Evolutionary conservation across 2,888 invertebrate genomes (phyloP), one percentile per base, ranked within the genome.

Genomic region (Cephonodes hylas): DNA sequence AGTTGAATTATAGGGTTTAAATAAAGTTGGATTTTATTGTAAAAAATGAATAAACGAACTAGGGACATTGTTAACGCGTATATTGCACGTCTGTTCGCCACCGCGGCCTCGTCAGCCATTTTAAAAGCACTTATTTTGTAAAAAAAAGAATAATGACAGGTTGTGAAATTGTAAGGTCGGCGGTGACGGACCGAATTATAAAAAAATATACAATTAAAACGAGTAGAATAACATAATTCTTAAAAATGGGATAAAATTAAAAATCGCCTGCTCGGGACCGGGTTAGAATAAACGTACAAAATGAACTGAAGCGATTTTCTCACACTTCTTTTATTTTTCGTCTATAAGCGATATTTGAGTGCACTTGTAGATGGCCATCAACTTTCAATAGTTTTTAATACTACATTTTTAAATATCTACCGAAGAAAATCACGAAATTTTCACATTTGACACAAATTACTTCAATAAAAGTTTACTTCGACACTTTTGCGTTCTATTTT

Each of bases 41-140:
- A 89, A 88, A 88, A 85, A 80, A 74, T 78, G 78, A 78, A 79
- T 76, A 87, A 90, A 91, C 91, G 91, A 91, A 91, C 83, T 91
- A 92, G 90, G 83, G 79, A 84, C 84, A 86, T 89, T 89, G 86
- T 88, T 89, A 88, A 89, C 76, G 70, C 77, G 75, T 87, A 84
- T 79, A 75, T 70, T 67, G 68, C 25, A 64, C 78, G 74, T 80
- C 79, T 86, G 77, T 80, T 80, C 84, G 87, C 77, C 68, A 67
- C 76, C 78, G 80, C 78, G 81, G 80, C 83, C 73, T 72, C 71
- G 79, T 84, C 89, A 91, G 89, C 88, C 91, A 89, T 89, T 88
- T 88, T 85, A 85, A 83, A 82, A 87, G 10, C 31, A 77, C 83
- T 84, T 83, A 83, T 87, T 88, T 86, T 85, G 79, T 83, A 77